Evolutionary conservation across 2,113 vertebrate species (phyloP), one percentile per base, ranked within the genome.

Genomic region (Pedionomus torquatus): DNA sequence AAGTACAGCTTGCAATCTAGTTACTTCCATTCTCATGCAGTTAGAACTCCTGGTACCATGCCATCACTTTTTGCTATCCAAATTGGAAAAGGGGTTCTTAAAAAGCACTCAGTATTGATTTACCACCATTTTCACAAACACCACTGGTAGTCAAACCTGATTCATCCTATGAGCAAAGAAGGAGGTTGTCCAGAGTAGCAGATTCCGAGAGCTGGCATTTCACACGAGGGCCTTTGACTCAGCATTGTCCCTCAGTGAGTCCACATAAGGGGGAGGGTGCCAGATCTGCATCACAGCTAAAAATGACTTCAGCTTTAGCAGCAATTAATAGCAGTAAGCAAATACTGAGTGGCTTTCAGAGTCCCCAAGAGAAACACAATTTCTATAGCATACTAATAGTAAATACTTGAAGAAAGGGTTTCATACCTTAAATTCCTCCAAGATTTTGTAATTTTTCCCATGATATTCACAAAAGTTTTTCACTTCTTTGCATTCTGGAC

Each of bases 401-500:
- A 65, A 94, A 72, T 58, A 91, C 44, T 76, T 76, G 83, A 78
- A 72, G 72, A 95, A 94, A 83, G 41, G 48, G 51, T 64, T 71
- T 81, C 99, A 97, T 99, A 99, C 99, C 99, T 99, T 99, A 97
- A 99, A 99, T 97, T 99, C 99, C 95, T 99, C 99, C 98, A 99
- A 98, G 96, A 99, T 99, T 98, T 99, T 99, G 97, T 99, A 99
- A 77, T 98, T 99, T 98, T 99, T 99, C 94, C 99, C 99, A 93
- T 99, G 98, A 97, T 99, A 99, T 98, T 99, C 99, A 98, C 99
- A 99, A 98, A 99, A 99, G 98, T 99, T 99, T 98, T 99, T 99
- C 95, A 99, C 99, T 98, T 99, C 99, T 97, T 99, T 99, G 98
- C 99, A 99, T 95, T 99, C 99, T 13, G 99, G 99, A 96, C 99